A percentile compares a stretch with the other conserved stretches of the same genome.
Evolutionary conservation across 1,140 invertebrate species (phyloP).

Genomic region (Eurosta solidaginis): DNA sequence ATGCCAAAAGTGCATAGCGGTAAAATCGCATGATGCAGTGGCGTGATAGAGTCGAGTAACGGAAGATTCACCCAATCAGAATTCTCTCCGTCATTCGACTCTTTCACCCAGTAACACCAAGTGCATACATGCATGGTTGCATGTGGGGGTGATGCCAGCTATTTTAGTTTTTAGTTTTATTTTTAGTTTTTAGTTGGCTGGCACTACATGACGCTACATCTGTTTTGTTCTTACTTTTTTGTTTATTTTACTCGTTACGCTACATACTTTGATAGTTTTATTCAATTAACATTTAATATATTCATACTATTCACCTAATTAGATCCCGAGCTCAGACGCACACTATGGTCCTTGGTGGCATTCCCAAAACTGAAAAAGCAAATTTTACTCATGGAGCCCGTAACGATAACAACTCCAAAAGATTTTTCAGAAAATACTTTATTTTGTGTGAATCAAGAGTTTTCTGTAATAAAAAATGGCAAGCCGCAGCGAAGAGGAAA

Average conservation of each 20-base stretch:
- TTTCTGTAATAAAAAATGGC: slow-evolving; percentile 88
- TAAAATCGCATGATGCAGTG: no score
- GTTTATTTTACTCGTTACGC: background rate
- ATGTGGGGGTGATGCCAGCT: no score
- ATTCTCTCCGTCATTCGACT: no score
- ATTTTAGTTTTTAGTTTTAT: background rate
- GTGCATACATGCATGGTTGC: no score
- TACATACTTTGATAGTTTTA: no score
- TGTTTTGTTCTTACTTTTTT: no score
- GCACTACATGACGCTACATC: no score
- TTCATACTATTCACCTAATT: background rate
- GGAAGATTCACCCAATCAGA: no score
- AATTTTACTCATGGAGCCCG: slow-evolving; percentile 79
- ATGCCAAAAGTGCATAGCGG: no score
- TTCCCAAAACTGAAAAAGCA: slow-evolving; percentile 96
- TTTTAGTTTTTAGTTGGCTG: background rate
- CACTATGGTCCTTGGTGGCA: slow-evolving; percentile 96
- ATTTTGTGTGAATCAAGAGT: slow-evolving; percentile 98
- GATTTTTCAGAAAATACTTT: slow-evolving; percentile 91
- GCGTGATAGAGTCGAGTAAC: no score
- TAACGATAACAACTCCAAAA: slow-evolving; percentile 79
- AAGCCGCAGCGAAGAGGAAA: slow-evolving; percentile 93
- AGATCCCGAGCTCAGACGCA: slow-evolving; percentile 92
- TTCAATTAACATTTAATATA: no score
- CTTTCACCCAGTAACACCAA: no score